Evolutionary conservation across 2,797 vertebrate genomes (phyloP).

Genomic region (Arnoldichthys spilopterus): DNA sequence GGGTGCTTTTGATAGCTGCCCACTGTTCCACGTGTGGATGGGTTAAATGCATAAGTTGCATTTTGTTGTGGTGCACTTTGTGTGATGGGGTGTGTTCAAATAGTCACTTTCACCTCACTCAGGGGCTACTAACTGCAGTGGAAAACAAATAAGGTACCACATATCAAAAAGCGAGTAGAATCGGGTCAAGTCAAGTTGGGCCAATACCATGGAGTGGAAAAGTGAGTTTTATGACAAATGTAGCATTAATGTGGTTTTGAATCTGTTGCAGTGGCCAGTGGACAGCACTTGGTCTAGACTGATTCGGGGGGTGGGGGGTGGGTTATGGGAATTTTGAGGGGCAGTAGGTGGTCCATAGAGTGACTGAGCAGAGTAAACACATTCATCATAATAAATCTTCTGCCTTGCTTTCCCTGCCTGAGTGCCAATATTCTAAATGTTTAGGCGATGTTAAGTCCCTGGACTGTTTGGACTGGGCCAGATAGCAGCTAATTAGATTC

Average conservation of each 20-base stretch:
- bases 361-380: constrained; percentile 47
- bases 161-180: too few species aligned
- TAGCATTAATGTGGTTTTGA: neutral
- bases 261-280: neutral
- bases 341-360: neutral
- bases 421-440: constrained; percentile 45
- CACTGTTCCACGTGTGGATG: too few species aligned
- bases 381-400: constrained; percentile 52
- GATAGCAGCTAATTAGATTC: constrained; percentile 57
- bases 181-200: too few species aligned
- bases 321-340: neutral
- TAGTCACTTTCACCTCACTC: too few species aligned
- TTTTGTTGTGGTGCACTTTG: too few species aligned
- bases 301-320: too few species aligned
- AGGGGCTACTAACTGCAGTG: too few species aligned
- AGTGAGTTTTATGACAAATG: neutral
- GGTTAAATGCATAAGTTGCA: too few species aligned
- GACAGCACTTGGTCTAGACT: neutral
- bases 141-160: too few species aligned
- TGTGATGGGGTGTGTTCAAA: too few species aligned
- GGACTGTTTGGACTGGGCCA: constrained; percentile 49
- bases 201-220: too few species aligned
- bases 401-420: constrained; percentile 28
- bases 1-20: too few species aligned
- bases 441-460: constrained; percentile 36